Evolutionary conservation across 2,888 invertebrate genomes (phyloP).

Genomic region (Trimorus sp.): DNA sequence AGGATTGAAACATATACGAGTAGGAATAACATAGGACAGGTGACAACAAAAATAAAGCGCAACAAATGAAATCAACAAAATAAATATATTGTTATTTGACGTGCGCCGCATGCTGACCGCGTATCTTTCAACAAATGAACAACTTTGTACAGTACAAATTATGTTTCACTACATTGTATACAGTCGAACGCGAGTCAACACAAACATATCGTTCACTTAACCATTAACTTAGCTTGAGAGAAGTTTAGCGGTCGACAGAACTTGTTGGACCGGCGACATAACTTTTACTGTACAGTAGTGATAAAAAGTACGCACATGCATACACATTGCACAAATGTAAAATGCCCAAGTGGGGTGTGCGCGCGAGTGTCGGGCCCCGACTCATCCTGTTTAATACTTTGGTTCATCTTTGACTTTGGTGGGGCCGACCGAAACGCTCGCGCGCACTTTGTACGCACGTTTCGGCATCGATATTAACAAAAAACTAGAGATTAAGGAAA

Average conservation of each 20-base stretch:
- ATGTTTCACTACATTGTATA: constrained; percentile 30
- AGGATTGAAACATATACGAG: background rate
- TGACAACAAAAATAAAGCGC: constrained; percentile 60
- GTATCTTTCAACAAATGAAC: constrained; percentile 52
- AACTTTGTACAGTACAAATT: constrained; percentile 64
- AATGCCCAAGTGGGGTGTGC: constrained; percentile 55
- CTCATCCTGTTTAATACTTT: constrained; percentile 46
- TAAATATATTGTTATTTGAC: constrained; percentile 68
- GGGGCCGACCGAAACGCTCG: constrained; percentile 15
- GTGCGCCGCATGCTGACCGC: constrained; percentile 65
- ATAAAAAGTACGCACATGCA: constrained; percentile 65
- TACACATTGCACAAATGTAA: constrained; percentile 63
- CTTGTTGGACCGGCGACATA: constrained; percentile 33
- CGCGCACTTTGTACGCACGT: constrained; percentile 46
- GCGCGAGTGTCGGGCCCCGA: constrained; percentile 30
- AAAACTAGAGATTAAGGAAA: constrained; percentile 18
- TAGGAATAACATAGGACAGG: constrained; percentile 21
- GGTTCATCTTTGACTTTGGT: constrained; percentile 58
- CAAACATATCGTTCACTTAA: constrained; percentile 40
- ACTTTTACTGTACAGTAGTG: constrained; percentile 64
- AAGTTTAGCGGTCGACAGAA: background rate
- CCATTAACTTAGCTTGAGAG: background rate
- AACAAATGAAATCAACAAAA: constrained; percentile 68
- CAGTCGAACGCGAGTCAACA: constrained; percentile 39
- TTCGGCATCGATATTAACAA: constrained; percentile 38